Conservation (phyloP, 2,113 vertebrate genomes). For the Grammomys surdaster region DNA sequence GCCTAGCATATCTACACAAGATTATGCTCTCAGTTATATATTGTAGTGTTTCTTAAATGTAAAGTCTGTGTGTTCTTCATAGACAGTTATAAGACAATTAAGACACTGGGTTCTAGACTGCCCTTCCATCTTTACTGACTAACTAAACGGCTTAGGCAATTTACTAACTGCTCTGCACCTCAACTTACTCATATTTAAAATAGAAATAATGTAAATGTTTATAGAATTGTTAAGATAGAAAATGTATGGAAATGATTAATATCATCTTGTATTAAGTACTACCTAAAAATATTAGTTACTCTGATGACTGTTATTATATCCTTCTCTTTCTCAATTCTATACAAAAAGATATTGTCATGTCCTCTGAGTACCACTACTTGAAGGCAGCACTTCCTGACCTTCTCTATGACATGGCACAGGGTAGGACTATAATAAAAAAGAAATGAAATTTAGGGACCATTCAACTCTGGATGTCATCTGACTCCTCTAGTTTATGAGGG, state of each 20-base stretch:
- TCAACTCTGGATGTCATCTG: neutral
- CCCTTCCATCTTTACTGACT: neutral
- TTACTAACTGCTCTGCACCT: conserved; percentile 26
- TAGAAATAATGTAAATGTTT: conserved; percentile 12
- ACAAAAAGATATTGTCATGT: neutral
- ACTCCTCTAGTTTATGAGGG: conserved; percentile 36
- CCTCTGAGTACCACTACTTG: conserved; percentile 48
- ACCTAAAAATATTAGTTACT: conserved; percentile 26
- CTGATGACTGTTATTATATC: conserved; percentile 27
- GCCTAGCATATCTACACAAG: neutral
- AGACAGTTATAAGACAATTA: neutral
- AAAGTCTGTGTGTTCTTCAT: conserved; percentile 3
- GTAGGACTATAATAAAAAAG: neutral
- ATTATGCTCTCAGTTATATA: neutral
- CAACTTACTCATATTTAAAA: conserved; percentile 38
- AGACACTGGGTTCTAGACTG: neutral
- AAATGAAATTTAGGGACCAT: neutral
- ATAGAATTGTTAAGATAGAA: conserved; percentile 14
- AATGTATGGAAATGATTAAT: neutral
- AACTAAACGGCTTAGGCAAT: neutral
- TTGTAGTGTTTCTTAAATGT: conserved; percentile 4
- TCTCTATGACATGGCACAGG: conserved; percentile 24
- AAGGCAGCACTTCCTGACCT: conserved; percentile 52
- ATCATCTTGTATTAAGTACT: neutral
- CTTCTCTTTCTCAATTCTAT: neutral